A percentile compares a stretch with the other conserved stretches of the same genome.
These are phyloP conservation scores for Pteria penguin DNA, from an alignment of 2,888 invertebrate genomes.

Conservation along the genomic window DNA sequence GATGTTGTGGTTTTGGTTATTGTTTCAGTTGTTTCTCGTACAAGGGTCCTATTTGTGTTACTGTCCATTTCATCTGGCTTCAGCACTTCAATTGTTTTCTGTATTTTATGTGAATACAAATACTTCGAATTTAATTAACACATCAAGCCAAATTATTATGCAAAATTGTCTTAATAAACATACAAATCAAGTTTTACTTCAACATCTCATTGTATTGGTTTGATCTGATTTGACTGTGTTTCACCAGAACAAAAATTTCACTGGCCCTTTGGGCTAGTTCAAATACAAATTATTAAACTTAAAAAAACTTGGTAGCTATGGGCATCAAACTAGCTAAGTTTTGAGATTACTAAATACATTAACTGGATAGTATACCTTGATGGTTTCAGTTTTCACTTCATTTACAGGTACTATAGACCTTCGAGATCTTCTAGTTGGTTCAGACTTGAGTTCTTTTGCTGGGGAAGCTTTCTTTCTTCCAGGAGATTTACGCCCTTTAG, in stretches of 20 bases:
- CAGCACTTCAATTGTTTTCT: conserved; percentile 18
- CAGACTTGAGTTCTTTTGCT: background rate
- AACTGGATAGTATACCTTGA: conserved; percentile 8
- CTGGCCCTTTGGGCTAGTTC: too few relatives aligned
- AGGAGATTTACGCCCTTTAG: conserved; percentile 30
- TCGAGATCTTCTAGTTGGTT: conserved; percentile 9
- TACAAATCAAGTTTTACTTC: too few relatives aligned
- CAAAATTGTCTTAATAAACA: too few relatives aligned
- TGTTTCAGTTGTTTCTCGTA: conserved; percentile 1
- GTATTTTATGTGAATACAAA: conserved; percentile 11
- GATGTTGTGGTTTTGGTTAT: background rate
- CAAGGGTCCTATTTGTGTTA: conserved; percentile 1
- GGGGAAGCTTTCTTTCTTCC: conserved; percentile 17
- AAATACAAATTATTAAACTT: too few relatives aligned
- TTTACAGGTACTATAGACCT: background rate
- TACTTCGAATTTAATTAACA: background rate
- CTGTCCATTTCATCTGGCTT: conserved; percentile 10
- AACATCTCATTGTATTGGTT: too few relatives aligned
- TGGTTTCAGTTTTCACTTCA: conserved; percentile 13
- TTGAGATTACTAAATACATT: background rate
- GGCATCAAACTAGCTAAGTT: background rate
- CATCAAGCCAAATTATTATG: too few relatives aligned
- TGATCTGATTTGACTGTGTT: too few relatives aligned
- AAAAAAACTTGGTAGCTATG: too few relatives aligned
- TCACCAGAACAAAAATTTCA: too few relatives aligned